A percentile compares a stretch with the other conserved stretches of the same genome.
These are phyloP conservation scores for Phodopus roborovskii DNA, from an alignment of 2,113 vertebrate species.

Conservation along the genomic window DNA sequence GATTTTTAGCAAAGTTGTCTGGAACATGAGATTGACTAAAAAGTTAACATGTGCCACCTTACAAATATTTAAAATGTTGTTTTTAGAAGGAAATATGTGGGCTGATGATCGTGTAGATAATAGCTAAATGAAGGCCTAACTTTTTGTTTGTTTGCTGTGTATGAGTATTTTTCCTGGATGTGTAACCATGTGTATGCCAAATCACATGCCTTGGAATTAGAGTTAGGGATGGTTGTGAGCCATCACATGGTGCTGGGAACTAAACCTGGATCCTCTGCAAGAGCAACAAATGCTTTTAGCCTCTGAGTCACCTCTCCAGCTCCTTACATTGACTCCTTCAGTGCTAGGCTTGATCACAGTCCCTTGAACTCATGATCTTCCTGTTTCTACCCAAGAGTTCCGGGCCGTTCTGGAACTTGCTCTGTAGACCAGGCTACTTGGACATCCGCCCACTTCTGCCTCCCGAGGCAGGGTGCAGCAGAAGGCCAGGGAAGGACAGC, in stretches of 20 bases:
- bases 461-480: background rate
- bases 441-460: background rate
- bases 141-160: background rate
- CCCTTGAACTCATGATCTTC: background rate
- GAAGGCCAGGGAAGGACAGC: background rate
- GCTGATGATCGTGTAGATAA: conserved; percentile 32
- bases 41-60: conserved; percentile 27
- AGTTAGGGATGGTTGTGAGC: background rate
- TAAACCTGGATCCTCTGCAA: background rate
- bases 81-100: conserved; percentile 42
- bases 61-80: conserved; percentile 49
- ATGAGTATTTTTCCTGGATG: background rate
- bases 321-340: background rate
- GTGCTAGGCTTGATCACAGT: background rate
- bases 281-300: background rate
- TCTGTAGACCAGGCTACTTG: background rate
- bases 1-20: conserved; percentile 46
- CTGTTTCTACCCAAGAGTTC: background rate
- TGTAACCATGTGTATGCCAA: background rate
- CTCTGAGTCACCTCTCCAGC: background rate
- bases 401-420: background rate
- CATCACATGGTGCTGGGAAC: background rate
- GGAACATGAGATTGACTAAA: conserved; percentile 50
- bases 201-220: background rate
- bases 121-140: conserved; percentile 7